Evolutionary conservation across 2,797 vertebrate genomes (phyloP).

Genomic region (Parauchenoglanis ngamensis): DNA sequence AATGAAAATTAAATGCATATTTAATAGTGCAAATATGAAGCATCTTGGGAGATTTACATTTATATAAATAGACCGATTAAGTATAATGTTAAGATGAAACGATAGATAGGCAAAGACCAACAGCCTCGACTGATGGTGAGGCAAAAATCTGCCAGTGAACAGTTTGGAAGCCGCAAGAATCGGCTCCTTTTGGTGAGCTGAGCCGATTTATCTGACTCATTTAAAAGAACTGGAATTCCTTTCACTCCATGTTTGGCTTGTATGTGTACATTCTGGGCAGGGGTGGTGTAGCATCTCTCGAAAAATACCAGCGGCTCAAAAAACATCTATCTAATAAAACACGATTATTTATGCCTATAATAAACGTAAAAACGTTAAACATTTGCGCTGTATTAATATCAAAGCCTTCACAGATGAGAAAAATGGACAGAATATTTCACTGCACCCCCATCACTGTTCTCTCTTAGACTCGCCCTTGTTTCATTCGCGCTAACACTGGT

Average conservation of each 20-base stretch:
- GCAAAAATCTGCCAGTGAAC: neutral
- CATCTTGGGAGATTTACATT: neutral
- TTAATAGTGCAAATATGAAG: neutral
- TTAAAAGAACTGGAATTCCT: neutral
- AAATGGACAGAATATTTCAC: neutral
- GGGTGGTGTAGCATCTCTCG: neutral
- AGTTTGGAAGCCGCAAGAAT: neutral
- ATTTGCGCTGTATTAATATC: neutral
- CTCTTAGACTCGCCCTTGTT: neutral
- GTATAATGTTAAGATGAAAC: neutral
- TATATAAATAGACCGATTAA: neutral
- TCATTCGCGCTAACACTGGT: neutral
- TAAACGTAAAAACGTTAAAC: rapidly evolving
- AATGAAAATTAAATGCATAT: neutral
- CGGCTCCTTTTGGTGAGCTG: neutral
- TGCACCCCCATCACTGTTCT: neutral
- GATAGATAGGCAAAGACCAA: neutral
- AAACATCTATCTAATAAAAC: neutral
- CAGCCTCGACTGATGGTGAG: neutral
- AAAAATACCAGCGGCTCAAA: neutral
- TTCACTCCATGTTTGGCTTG: neutral
- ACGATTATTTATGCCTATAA: too few species aligned
- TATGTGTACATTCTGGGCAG: neutral
- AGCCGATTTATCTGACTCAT: neutral
- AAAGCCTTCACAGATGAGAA: neutral